These are phyloP conservation scores for Phylloscopus trochiloides DNA, from an alignment of 2,113 vertebrate species.

Conservation along the genomic window DNA sequence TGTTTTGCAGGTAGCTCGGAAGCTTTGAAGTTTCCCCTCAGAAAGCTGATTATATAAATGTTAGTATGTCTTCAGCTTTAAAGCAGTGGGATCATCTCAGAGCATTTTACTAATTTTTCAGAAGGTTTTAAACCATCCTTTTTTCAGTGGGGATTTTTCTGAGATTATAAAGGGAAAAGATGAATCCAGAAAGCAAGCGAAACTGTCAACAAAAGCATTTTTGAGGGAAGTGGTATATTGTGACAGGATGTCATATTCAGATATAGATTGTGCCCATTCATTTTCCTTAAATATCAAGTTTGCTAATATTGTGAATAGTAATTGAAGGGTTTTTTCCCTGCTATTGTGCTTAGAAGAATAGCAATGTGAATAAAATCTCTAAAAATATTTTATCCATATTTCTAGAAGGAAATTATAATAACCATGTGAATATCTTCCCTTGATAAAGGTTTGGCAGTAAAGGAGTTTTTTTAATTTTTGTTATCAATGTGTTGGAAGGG, in stretches of 20 bases:
- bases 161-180: constrained; percentile 9
- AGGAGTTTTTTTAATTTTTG: not conserved
- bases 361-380: not conserved
- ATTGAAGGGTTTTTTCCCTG: not conserved
- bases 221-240: not conserved
- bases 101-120: constrained; percentile 49
- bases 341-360: constrained; percentile 15
- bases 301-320: constrained; percentile 24
- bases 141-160: constrained; percentile 1
- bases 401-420: not conserved
- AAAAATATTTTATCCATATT: not conserved
- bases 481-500: not conserved
- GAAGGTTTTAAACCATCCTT: not conserved
- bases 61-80: constrained; percentile 38
- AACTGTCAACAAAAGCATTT: constrained; percentile 25
- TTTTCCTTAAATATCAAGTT: constrained; percentile 43
- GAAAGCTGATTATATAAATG: constrained; percentile 60
- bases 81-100: constrained; percentile 29
- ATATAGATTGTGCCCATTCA: not conserved
- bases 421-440: not conserved
- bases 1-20: not conserved
- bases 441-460: not conserved
- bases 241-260: constrained; percentile 23
- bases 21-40: constrained; percentile 55
- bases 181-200: not conserved